These are phyloP conservation scores for Drosophila subobscura DNA, from an alignment of 1,140 invertebrate genomes.

Conservation along the genomic window DNA sequence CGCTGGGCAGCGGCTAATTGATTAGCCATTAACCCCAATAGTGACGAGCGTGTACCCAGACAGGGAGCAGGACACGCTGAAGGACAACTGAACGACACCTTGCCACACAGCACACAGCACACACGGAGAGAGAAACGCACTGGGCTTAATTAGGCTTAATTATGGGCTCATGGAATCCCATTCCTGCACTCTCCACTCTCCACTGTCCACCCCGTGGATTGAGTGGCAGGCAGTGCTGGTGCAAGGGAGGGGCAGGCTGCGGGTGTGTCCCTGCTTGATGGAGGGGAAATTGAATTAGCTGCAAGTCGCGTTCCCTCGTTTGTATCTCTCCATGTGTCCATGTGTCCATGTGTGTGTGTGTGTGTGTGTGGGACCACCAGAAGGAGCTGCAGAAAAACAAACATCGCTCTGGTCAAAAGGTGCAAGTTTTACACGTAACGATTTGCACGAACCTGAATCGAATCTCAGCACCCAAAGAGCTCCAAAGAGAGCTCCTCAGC, in stretches of 20 bases:
- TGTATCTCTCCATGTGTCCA: slow-evolving; percentile 22
- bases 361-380: too few relatives aligned
- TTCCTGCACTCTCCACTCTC: slow-evolving; percentile 4
- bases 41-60: slow-evolving; percentile 10
- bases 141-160: slow-evolving; percentile 74
- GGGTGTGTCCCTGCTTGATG: slow-evolving; percentile 12
- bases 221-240: neutral
- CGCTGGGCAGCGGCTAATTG: slow-evolving; percentile 56
- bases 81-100: slow-evolving; percentile 65
- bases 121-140: slow-evolving; percentile 17
- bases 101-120: slow-evolving; percentile 15
- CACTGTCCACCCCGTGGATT: neutral
- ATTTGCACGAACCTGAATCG: slow-evolving; percentile 72
- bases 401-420: slow-evolving; percentile 78
- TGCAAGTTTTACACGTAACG: slow-evolving; percentile 81
- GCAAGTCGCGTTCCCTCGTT: slow-evolving; percentile 23
- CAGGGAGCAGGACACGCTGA: neutral
- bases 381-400: slow-evolving; percentile 51
- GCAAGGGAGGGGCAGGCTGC: neutral
- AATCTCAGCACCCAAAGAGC: slow-evolving; percentile 23
- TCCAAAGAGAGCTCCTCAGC: neutral
- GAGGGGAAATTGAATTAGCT: slow-evolving; percentile 70
- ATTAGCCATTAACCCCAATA: slow-evolving; percentile 80
- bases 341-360: slow-evolving; percentile 24
- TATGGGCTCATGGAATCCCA: slow-evolving; percentile 55